Evolutionary conservation across 2,113 vertebrate genomes (phyloP).

Genomic region (Asarcornis scutulata): DNA sequence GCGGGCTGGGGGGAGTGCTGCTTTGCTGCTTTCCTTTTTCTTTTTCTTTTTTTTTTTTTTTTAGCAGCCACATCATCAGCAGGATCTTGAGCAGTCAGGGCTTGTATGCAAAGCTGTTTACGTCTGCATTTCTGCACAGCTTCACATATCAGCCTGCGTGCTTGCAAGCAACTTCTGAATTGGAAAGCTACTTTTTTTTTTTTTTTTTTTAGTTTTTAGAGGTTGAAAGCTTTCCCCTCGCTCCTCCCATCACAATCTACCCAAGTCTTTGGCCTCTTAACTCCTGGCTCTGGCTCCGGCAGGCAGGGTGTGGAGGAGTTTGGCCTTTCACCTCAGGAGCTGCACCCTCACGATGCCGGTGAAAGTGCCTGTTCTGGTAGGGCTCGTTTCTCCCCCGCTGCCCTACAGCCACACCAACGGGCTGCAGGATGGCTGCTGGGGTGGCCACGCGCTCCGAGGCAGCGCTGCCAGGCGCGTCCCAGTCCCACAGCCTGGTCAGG

Average conservation of each 20-base stretch:
- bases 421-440: rapidly evolving
- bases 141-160: rapidly evolving
- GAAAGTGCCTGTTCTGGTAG: not conserved
- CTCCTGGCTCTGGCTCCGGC: not conserved
- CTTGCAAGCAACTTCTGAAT: not conserved
- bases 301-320: not conserved
- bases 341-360: not conserved
- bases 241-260: rapidly evolving
- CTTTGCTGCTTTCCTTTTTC: too few relatives aligned
- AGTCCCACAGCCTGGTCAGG: rapidly evolving
- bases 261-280: not conserved
- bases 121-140: rapidly evolving
- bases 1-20: not conserved
- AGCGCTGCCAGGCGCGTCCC: rapidly evolving
- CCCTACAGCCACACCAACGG: not conserved
- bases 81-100: not conserved
- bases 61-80: not conserved
- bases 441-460: not conserved
- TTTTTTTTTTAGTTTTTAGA: not conserved
- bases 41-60: not conserved
- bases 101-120: not conserved
- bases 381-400: not conserved
- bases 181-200: not conserved
- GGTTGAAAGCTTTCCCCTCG: too few relatives aligned
- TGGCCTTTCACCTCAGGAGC: not conserved